phyloP scores from a whole-genome alignment of 2,113 vertebrate species.

The Tyrannus savana region DNA sequence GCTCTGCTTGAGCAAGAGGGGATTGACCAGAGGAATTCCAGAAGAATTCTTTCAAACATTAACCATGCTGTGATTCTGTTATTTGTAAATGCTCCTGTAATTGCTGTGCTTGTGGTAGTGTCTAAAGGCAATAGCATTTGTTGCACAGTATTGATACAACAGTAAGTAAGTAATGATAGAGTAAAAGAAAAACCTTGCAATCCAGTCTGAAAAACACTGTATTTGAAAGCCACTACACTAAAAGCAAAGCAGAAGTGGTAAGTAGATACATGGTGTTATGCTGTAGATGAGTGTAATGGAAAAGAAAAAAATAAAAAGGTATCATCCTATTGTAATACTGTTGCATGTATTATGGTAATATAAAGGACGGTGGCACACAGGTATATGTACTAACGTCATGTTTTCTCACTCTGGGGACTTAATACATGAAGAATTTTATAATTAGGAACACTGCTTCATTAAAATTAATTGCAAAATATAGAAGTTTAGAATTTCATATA shows the following conservation, averaged over 20 bases:
- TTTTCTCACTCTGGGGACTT: background rate
- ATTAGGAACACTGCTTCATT: background rate
- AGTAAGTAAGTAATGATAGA: background rate
- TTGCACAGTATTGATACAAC: background rate
- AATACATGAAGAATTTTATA: background rate
- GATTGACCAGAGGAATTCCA: background rate
- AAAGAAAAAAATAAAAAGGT: background rate
- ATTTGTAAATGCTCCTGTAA: background rate
- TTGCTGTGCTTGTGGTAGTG: background rate
- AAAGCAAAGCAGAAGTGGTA: background rate
- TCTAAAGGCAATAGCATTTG: background rate
- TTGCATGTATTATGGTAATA: background rate
- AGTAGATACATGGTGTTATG: background rate
- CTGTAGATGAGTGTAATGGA: background rate
- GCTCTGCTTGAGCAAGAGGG: background rate
- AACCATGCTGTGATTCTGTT: background rate
- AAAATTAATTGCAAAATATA: background rate
- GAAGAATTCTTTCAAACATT: background rate
- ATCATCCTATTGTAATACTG: background rate
- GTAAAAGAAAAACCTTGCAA: background rate
- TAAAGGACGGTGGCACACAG: background rate
- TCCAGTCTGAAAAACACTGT: background rate
- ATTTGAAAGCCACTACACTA: background rate
- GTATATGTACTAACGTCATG: background rate
- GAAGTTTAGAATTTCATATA: background rate